Conservation (phyloP, 1,140 invertebrate species). For the Andrena cerasifolii region DNA sequence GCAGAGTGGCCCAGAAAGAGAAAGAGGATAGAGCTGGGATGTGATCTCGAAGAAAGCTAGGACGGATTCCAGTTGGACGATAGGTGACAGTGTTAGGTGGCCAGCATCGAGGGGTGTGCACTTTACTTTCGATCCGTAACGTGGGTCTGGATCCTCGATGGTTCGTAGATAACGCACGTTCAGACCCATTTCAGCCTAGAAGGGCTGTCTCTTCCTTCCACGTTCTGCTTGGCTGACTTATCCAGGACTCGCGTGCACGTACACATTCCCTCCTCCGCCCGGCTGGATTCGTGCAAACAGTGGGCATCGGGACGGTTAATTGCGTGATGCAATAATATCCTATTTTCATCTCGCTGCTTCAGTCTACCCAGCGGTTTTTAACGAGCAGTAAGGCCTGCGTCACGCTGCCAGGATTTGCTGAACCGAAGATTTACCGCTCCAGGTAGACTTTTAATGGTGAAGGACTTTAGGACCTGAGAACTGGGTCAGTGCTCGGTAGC, state of each 20-base stretch:
- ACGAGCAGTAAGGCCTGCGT: neutral
- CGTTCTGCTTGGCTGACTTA: slow-evolving; percentile 27
- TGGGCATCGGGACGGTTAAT: slow-evolving; percentile 2
- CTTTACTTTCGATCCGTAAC: slow-evolving; percentile 60
- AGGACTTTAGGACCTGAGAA: neutral
- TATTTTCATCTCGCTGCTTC: neutral
- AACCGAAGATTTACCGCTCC: neutral
- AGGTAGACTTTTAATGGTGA: neutral
- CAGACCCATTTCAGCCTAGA: slow-evolving; percentile 34
- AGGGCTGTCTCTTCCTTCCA: slow-evolving; percentile 26
- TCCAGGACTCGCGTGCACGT: slow-evolving; percentile 14
- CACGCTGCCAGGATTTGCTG: neutral
- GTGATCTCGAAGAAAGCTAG: slow-evolving; percentile 36
- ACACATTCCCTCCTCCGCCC: neutral
- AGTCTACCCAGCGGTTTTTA: neutral
- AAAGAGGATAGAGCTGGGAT: slow-evolving; percentile 47
- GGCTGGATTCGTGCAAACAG: slow-evolving; percentile 19
- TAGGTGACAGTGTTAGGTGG: slow-evolving; percentile 54
- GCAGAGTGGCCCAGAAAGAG: slow-evolving; percentile 28
- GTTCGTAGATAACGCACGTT: slow-evolving; percentile 53
- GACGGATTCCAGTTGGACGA: slow-evolving; percentile 29
- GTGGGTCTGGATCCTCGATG: slow-evolving; percentile 17
- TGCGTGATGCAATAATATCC: neutral
- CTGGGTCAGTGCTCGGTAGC: neutral
- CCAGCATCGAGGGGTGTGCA: slow-evolving; percentile 62